phyloP scores from a whole-genome alignment of 2,113 vertebrate genomes.

The Bubo bubo region DNA sequence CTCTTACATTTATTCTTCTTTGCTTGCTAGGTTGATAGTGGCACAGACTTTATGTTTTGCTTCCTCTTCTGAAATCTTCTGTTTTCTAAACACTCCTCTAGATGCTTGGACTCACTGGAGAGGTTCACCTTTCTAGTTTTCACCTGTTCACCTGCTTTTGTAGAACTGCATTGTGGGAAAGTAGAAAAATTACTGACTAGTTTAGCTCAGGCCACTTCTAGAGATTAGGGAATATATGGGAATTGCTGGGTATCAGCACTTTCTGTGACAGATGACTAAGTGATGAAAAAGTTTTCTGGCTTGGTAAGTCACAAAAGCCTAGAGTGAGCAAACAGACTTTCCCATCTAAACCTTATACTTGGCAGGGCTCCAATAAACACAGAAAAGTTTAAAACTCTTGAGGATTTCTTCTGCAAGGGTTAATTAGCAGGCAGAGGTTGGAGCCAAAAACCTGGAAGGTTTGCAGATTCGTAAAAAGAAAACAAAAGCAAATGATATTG shows the following conservation, averaged over 20 bases:
- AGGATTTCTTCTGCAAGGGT: conserved; percentile 27
- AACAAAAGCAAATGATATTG: not conserved
- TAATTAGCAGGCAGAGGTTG: conserved; percentile 25
- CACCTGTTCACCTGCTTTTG: not conserved
- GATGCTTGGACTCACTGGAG: not conserved
- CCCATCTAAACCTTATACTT: not conserved
- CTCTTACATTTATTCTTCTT: not conserved
- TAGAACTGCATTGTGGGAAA: not conserved
- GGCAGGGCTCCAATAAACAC: conserved; percentile 16
- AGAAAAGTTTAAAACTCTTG: not conserved
- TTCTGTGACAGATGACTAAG: not conserved
- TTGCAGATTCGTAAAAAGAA: conserved; percentile 31
- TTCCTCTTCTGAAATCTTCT: not conserved
- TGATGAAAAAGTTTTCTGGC: not conserved
- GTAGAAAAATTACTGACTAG: not conserved
- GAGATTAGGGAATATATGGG: not conserved
- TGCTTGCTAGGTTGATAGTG: not conserved
- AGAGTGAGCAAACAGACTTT: not conserved
- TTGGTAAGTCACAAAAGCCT: not conserved
- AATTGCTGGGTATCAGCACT: not conserved
- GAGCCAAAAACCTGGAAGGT: conserved; percentile 34
- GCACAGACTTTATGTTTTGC: not conserved
- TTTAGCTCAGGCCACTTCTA: not conserved
- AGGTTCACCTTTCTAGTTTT: not conserved
- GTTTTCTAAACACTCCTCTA: not conserved